Base-by-base conservation (phyloP, 1,140 invertebrate genomes). In the Papilio polytes region DNA sequence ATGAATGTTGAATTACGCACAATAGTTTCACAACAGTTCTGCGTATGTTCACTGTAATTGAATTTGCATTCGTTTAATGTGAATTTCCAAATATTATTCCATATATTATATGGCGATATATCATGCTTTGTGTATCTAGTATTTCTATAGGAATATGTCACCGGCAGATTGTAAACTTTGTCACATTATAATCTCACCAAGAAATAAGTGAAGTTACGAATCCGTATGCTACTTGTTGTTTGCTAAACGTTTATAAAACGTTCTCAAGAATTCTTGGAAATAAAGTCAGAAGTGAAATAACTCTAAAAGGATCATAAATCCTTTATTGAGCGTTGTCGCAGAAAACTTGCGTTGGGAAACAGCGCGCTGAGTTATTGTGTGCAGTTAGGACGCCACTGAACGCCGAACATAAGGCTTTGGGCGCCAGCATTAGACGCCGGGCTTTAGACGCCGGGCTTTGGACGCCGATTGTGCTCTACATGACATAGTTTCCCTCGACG, bases 291-390 rank as follows among this genome's bases (percentile, higher is more conserved):
- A 74, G 36, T 13, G 15, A 76, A 76, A 22, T 53, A 77, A 77
- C 51, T 56, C 74, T 56, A 9, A 13, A 53, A 77, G 48, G 12
- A 26, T 36, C 51, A 77, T 77, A 77, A 77, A 77, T 77, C 26
- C 51, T 31, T 56, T 77, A 77, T 59, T 77, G 51, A 77, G 46
- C 74, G 74, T 77, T 56, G 74, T 59, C 74, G 12, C 51, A 36
- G 74, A 77, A 77, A 77, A 56, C 22, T 77, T 56, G 10, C 12
- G 22, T 22, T 22, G 31, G 9, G 73, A 20, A 48, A 74, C 20
- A 13, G n/a, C 18, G 36, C 73, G 73, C n/a, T 48, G 44, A 74
- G 44, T 74, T 74, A 74, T 74, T 48, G 73, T 48, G 73, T 44
- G 18, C 73, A 48, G 73, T 20, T 48, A 8, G 36, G 73, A 74